Conservation (phyloP, 1,140 invertebrate genomes). For the Drosophila nannoptera region DNA sequence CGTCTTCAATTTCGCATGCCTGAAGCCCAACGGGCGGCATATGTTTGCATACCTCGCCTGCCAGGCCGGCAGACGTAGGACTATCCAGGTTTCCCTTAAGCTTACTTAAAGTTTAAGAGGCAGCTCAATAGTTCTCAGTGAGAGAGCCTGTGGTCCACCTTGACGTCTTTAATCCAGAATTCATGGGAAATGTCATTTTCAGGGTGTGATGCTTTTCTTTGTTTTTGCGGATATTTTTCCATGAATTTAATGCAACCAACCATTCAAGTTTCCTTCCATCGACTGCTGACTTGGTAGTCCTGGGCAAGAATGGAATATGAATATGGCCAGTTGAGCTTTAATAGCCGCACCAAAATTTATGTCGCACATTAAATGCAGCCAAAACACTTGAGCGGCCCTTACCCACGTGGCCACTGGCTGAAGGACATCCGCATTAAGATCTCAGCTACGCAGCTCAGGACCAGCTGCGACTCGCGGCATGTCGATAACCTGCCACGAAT, state of each 20-base stretch:
- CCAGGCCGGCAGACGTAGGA: too few relatives aligned
- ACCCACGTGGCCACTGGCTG: not conserved
- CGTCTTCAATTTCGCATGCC: constrained; percentile 53
- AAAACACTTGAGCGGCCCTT: constrained; percentile 32
- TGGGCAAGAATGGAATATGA: constrained; percentile 19
- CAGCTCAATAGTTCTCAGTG: too few relatives aligned
- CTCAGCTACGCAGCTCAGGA: not conserved
- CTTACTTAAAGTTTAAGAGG: not conserved
- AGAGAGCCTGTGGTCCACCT: too few relatives aligned
- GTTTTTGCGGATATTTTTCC: constrained; percentile 18
- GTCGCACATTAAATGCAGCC: constrained; percentile 60
- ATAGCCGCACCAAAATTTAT: constrained; percentile 55
- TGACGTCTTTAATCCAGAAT: too few relatives aligned
- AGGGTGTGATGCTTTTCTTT: constrained; percentile 2
- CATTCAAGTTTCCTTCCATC: constrained; percentile 45
- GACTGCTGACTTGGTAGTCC: constrained; percentile 9
- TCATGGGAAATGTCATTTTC: too few relatives aligned
- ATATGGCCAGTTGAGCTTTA: constrained; percentile 47
- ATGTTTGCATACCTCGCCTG: constrained; percentile 39
- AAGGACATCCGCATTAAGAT: constrained; percentile 27
- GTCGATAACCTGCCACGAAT: constrained; percentile 64
- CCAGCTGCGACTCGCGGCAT: constrained; percentile 14
- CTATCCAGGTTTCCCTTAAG: too few relatives aligned
- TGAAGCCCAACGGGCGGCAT: constrained; percentile 42
- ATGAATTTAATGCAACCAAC: constrained; percentile 28